These are phyloP conservation scores for Drosophila flavopinicola DNA, from an alignment of 2,888 invertebrate species.

Conservation along the genomic window DNA sequence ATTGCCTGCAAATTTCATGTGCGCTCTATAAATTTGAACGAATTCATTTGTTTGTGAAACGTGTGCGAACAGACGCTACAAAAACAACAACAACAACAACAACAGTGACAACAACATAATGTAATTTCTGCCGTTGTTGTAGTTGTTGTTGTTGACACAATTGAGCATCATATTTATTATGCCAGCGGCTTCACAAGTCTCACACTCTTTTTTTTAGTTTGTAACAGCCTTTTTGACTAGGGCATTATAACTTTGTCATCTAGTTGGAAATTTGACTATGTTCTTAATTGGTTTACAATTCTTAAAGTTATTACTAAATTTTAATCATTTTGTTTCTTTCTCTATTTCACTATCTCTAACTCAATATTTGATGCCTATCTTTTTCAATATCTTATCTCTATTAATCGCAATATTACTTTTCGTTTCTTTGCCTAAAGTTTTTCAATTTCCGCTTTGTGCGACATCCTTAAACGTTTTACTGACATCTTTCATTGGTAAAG, in stretches of 20 bases:
- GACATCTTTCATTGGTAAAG: too few relatives aligned
- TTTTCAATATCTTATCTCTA: too few relatives aligned
- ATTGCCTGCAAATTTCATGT: slow-evolving; percentile 51
- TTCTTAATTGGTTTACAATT: too few relatives aligned
- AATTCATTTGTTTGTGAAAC: slow-evolving; percentile 63
- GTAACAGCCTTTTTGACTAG: slow-evolving; percentile 1
- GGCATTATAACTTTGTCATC: slow-evolving; percentile 3
- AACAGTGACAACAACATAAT: slow-evolving; percentile 27
- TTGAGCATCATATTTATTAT: slow-evolving; percentile 63
- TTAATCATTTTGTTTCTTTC: too few relatives aligned
- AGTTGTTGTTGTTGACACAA: slow-evolving; percentile 56
- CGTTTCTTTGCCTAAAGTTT: too few relatives aligned
- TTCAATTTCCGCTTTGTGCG: too few relatives aligned
- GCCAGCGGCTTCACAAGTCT: slow-evolving; percentile 36
- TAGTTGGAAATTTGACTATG: not conserved
- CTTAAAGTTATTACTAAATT: too few relatives aligned
- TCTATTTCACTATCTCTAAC: too few relatives aligned
- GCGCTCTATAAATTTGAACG: slow-evolving; percentile 57
- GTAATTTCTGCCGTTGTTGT: slow-evolving; percentile 31
- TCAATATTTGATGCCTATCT: too few relatives aligned
- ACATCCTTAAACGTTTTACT: not conserved
- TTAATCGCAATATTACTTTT: too few relatives aligned
- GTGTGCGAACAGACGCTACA: slow-evolving; percentile 38
- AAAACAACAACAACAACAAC: slow-evolving; percentile 14
- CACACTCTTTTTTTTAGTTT: slow-evolving; percentile 5